These are phyloP conservation scores for Drosophila mimetica DNA, from an alignment of 2,888 invertebrate genomes.

Conservation along the genomic window DNA sequence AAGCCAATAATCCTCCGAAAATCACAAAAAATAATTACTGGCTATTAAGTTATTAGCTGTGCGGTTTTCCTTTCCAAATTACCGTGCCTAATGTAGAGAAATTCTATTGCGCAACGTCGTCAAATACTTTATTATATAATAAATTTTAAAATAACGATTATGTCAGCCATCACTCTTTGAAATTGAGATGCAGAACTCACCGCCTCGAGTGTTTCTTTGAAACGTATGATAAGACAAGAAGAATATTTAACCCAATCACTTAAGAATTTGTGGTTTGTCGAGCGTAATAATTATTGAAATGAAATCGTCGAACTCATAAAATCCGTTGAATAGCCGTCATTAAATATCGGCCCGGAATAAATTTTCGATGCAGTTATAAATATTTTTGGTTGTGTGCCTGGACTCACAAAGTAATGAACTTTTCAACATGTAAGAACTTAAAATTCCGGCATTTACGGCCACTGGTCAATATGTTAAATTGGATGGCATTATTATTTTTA, in stretches of 20 bases:
- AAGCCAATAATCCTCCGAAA: neutral
- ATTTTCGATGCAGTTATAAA: constrained; percentile 43
- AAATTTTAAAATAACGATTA: constrained; percentile 19
- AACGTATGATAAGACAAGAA: constrained; percentile 32
- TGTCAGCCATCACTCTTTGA: constrained; percentile 14
- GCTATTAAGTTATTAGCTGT: neutral
- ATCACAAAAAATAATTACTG: neutral
- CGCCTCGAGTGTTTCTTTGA: constrained; percentile 24
- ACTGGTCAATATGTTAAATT: constrained; percentile 39
- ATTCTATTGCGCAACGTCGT: constrained; percentile 8
- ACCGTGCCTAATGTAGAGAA: neutral
- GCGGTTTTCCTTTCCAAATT: neutral
- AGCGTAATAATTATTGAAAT: constrained; percentile 66
- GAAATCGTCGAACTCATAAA: constrained; percentile 57
- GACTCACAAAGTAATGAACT: constrained; percentile 52
- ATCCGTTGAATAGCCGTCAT: constrained; percentile 49
- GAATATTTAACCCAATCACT: constrained; percentile 57
- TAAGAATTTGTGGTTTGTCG: constrained; percentile 49
- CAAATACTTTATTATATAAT: constrained; percentile 16
- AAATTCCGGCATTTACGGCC: constrained; percentile 60
- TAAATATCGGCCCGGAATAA: constrained; percentile 39
- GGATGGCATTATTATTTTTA: constrained; percentile 62
- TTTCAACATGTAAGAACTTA: constrained; percentile 52
- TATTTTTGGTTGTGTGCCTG: constrained; percentile 22
- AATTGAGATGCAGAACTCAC: constrained; percentile 55